Conservation (phyloP, 2,888 invertebrate genomes). For the Agriopis leucophaearia region DNA sequence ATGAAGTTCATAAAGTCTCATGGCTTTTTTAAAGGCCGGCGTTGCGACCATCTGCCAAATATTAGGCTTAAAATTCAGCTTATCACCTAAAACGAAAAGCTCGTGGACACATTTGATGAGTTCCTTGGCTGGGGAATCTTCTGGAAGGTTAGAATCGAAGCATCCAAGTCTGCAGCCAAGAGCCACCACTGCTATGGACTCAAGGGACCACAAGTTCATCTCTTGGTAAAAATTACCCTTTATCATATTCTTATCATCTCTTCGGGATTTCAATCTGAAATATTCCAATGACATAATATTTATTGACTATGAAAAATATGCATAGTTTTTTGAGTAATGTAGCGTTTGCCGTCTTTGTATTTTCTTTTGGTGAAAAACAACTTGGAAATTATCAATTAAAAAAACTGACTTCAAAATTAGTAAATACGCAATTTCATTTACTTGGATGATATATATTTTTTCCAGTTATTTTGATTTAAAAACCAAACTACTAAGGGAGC, state of each 20-base stretch:
- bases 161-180: conserved; percentile 72
- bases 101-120: conserved; percentile 66
- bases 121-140: conserved; percentile 63
- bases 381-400: no score
- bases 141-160: conserved; percentile 61
- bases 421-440: no score
- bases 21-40: conserved; percentile 60
- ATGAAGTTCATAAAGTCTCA: conserved; percentile 66
- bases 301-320: not conserved
- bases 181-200: conserved; percentile 79
- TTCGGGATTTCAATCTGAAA: conserved; percentile 80
- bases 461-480: no score
- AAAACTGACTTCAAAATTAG: no score
- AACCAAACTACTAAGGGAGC: no score
- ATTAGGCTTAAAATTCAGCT: conserved; percentile 66
- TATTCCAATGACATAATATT: not conserved
- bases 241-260: conserved; percentile 83
- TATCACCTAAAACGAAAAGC: conserved; percentile 52
- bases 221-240: conserved; percentile 83
- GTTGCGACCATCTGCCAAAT: conserved; percentile 65
- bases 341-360: no score
- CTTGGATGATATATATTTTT: no score
- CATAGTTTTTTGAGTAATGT: no score
- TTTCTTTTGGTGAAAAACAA: no score
- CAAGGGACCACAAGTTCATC: conserved; percentile 88